A percentile compares a stretch with the other conserved stretches of the same genome.
Evolutionary conservation across 2,797 vertebrate species (phyloP).

Genomic region (Sebastes nivosus): DNA sequence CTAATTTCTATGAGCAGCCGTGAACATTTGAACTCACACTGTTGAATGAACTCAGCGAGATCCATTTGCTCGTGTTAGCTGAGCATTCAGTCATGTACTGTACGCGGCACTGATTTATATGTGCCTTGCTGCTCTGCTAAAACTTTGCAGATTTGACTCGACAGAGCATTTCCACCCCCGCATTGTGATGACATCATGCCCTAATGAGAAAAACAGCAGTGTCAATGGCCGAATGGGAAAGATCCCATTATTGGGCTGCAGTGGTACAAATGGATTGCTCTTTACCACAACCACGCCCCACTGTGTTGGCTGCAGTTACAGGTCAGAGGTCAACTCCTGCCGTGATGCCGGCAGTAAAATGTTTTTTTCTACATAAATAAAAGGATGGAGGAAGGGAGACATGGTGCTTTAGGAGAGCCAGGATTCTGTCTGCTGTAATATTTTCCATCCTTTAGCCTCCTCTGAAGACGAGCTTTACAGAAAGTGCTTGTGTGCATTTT

Average conservation of each 20-base stretch:
- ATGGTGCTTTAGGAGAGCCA: slow-evolving; percentile 18
- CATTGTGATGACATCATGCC: slow-evolving; percentile 47
- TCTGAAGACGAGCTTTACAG: slow-evolving; percentile 41
- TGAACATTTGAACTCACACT: slow-evolving; percentile 23
- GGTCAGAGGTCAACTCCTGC: slow-evolving; percentile 71
- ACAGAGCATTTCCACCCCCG: slow-evolving; percentile 44
- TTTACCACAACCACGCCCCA: slow-evolving; percentile 63
- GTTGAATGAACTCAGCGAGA: slow-evolving; percentile 17
- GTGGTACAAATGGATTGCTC: slow-evolving; percentile 50
- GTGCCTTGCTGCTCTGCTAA: slow-evolving; percentile 39
- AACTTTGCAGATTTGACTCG: slow-evolving; percentile 52
- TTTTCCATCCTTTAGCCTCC: slow-evolving; percentile 54
- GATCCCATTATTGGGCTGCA: slow-evolving; percentile 43
- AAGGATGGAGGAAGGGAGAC: slow-evolving; percentile 17
- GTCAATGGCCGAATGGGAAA: slow-evolving; percentile 45
- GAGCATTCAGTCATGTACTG: slow-evolving; percentile 47
- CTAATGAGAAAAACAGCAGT: slow-evolving; percentile 61
- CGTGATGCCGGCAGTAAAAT: slow-evolving; percentile 41
- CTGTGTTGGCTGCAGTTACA: slow-evolving; percentile 42
- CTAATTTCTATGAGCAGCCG: slow-evolving; percentile 30
- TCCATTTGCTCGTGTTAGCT: slow-evolving; percentile 35
- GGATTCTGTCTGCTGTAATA: slow-evolving; percentile 33
- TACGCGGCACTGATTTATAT: slow-evolving; percentile 40
- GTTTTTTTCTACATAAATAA: neutral
- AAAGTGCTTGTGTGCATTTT: slow-evolving; percentile 50